phyloP scores from a whole-genome alignment of 2,888 invertebrate species.

The Spatulosminthurus flaviceps region DNA sequence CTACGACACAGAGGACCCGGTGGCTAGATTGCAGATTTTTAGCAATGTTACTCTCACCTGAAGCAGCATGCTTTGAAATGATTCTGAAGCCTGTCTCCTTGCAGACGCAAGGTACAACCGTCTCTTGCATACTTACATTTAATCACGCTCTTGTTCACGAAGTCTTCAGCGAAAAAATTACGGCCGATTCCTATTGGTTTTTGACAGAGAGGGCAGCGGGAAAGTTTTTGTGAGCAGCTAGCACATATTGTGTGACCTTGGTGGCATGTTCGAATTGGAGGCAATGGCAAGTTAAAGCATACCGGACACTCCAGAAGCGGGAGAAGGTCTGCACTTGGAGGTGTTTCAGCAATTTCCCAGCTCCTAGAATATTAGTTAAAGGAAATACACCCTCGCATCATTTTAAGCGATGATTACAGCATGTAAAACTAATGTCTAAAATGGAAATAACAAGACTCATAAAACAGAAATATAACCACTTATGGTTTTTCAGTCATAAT shows the following conservation, averaged over 20 bases:
- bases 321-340: conserved; percentile 53
- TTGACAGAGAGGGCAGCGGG: conserved; percentile 56
- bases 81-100: conserved; percentile 49
- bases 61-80: conserved; percentile 55
- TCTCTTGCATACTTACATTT: conserved; percentile 57
- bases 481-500: no score
- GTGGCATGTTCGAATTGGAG: conserved; percentile 57
- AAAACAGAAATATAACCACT: no score
- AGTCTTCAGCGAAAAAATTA: conserved; percentile 59
- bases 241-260: conserved; percentile 59
- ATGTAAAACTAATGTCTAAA: no score
- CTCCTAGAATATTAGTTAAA: conserved; percentile 41
- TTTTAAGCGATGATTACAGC: no score
- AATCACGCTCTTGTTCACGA: conserved; percentile 43
- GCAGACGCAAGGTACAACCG: conserved; percentile 53
- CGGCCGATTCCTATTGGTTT: conserved; percentile 57
- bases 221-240: conserved; percentile 50
- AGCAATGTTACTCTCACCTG: conserved; percentile 51
- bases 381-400: no score
- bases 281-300: conserved; percentile 57
- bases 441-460: no score
- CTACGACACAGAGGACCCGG: no score
- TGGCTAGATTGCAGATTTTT: no score
- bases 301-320: conserved; percentile 60
- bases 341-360: conserved; percentile 53